Percentiles rank a stretch among this genome's conserved stretches.
These are phyloP conservation scores for Nansenia antarctica DNA, from an alignment of 2,113 vertebrate genomes.

Conservation along the genomic window DNA sequence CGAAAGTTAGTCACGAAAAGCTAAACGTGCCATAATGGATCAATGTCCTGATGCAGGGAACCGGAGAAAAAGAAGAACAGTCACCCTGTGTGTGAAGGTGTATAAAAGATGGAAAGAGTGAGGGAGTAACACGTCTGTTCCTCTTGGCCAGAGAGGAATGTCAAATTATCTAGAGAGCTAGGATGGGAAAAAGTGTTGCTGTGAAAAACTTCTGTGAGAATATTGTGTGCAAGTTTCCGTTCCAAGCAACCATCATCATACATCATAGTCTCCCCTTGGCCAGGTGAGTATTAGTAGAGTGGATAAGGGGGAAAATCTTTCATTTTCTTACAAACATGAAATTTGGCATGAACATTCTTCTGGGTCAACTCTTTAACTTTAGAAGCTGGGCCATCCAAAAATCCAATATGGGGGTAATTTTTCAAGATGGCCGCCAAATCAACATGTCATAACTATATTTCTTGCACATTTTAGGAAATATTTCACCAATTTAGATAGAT, in stretches of 20 bases:
- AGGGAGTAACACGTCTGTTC: slow-evolving; percentile 32
- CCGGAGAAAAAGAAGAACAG: slow-evolving; percentile 50
- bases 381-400: too few species aligned
- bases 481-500: too few species aligned
- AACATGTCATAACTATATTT: too few species aligned
- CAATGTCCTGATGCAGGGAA: slow-evolving; percentile 45
- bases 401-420: too few species aligned
- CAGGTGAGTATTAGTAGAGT: background rate
- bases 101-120: slow-evolving; percentile 59
- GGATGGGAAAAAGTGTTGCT: slow-evolving; percentile 35
- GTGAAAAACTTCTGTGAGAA: slow-evolving; percentile 36
- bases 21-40: slow-evolving; percentile 32
- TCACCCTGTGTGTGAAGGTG: slow-evolving; percentile 57
- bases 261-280: too few species aligned
- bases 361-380: too few species aligned
- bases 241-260: slow-evolving; percentile 3
- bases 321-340: too few species aligned
- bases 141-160: slow-evolving; percentile 24
- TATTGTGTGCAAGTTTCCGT: slow-evolving; percentile 43
- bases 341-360: too few species aligned
- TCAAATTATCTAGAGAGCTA: slow-evolving; percentile 5
- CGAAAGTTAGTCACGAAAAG: slow-evolving; percentile 45
- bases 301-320: too few species aligned
- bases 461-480: too few species aligned
- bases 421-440: too few species aligned